Conservation (phyloP, 2,888 invertebrate genomes). For the Rhamnusium bicolor region DNA sequence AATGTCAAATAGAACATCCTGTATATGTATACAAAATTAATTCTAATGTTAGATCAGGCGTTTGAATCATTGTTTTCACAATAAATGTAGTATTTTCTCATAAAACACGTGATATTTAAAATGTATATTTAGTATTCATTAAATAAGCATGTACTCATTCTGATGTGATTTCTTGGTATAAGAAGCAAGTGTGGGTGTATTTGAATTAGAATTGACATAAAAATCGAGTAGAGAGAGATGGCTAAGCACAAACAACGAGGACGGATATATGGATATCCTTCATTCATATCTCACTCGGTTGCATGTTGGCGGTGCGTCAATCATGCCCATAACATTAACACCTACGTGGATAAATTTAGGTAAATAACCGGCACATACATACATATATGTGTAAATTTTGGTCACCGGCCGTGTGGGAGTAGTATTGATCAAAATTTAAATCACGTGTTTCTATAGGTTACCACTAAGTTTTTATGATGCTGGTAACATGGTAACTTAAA, state of each 20-base stretch:
- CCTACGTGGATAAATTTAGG: constrained; percentile 21
- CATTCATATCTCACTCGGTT: constrained; percentile 21
- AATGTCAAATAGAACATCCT: no score
- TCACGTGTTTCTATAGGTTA: not conserved
- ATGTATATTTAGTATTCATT: not conserved
- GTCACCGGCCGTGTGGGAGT: constrained; percentile 6
- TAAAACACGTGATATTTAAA: not conserved
- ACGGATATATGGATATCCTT: constrained; percentile 4
- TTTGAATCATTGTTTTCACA: not conserved
- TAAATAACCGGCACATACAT: constrained; percentile 34
- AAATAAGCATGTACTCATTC: not conserved
- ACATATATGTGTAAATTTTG: constrained; percentile 27
- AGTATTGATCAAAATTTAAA: constrained; percentile 23
- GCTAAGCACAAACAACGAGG: not conserved
- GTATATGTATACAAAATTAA: no score
- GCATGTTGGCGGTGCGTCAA: constrained; percentile 20
- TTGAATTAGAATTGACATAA: constrained; percentile 14
- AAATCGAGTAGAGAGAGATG: not conserved
- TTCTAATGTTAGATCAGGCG: no score
- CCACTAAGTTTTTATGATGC: not conserved
- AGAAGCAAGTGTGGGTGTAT: constrained; percentile 7
- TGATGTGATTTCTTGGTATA: not conserved
- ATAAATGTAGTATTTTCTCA: not conserved
- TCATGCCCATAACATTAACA: constrained; percentile 27
- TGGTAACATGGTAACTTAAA: no score